phyloP scores from a whole-genome alignment of 2,113 vertebrate genomes.

The Butorides virescens region DNA sequence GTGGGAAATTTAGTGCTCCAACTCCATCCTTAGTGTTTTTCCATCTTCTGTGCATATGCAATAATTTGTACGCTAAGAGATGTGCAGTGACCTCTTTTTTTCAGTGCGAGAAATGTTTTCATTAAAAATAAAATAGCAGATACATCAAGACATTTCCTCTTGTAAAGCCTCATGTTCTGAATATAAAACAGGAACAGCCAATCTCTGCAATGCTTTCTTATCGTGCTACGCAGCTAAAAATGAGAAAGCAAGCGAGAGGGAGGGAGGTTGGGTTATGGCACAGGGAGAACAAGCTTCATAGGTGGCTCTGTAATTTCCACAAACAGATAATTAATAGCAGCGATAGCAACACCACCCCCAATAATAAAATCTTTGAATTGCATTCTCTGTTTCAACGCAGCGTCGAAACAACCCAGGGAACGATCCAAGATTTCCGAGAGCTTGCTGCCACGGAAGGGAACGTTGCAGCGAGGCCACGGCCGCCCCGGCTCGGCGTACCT shows the following conservation, averaged over 20 bases:
- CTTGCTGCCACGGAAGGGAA: background rate
- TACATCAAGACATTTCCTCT: conserved; percentile 45
- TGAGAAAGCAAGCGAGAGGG: background rate
- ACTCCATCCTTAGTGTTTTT: background rate
- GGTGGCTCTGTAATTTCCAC: background rate
- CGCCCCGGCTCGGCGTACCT: background rate
- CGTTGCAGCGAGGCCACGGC: background rate
- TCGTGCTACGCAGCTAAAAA: background rate
- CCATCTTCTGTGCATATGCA: background rate
- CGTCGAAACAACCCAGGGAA: background rate
- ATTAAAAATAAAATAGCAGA: conserved; percentile 62
- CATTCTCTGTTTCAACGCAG: accelerated
- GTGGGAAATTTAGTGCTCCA: background rate
- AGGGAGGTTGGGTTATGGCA: background rate
- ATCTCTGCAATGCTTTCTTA: background rate
- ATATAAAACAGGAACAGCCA: conserved; percentile 32
- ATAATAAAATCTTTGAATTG: no score
- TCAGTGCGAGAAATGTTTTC: conserved; percentile 38
- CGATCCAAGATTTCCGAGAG: background rate
- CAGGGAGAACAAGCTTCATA: background rate
- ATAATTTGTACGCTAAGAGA: background rate
- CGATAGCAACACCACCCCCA: background rate
- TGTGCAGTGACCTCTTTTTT: conserved; percentile 41
- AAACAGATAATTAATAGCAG: background rate
- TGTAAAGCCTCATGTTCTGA: conserved; percentile 9